Evolutionary conservation across 1,140 invertebrate species (phyloP), one percentile per base, ranked within the genome.

Genomic region (Papilio aristodemus): DNA sequence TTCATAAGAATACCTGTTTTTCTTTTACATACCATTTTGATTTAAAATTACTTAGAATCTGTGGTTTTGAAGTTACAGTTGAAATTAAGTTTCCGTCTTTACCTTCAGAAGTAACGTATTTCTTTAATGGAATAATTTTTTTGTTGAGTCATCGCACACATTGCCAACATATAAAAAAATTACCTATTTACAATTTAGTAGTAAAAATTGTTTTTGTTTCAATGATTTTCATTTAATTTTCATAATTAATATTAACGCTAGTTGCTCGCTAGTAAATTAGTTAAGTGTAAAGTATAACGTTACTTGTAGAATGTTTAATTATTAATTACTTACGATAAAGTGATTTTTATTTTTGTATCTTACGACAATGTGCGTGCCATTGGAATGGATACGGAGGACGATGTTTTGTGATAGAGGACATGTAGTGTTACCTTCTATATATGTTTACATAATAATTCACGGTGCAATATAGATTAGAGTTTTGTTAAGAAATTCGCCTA

Each of bases 361-460:
- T 43, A 11, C 63, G 63, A 66, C 63, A 66, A 66, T 66, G 63
- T 50, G 63, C 50, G 63, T 66, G 63, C 63, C 63, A 66, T 66
- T 66, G 50, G 14, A 38, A 36, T 8, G 14, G 13, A 63, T 38
- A 43, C 38, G 62, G 46, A 13, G 39, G 36, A 39, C 60, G 60
- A 19, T 22, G 17, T 64, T 43, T 64, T 62, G 59, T 64, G 63
- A 66, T 66, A 50, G 19, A 9, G 25, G 27, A 41, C 38, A 38
- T 43, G n/a, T 50, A 50, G n/a, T 39, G 37, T n/a, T n/a, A n/a
- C n/a, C n/a, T n/a, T n/a, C n/a, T n/a, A n/a, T n/a, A n/a, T n/a
- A 62, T 43, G 17, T 64, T 41, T 64, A 66, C 63, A 66, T 66
- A 66, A 66, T 66, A 66, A 66, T 17, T 8, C 14, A 32, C 50